phyloP scores from a whole-genome alignment of 2,888 invertebrate species.

The Chelonus formosanus region DNA sequence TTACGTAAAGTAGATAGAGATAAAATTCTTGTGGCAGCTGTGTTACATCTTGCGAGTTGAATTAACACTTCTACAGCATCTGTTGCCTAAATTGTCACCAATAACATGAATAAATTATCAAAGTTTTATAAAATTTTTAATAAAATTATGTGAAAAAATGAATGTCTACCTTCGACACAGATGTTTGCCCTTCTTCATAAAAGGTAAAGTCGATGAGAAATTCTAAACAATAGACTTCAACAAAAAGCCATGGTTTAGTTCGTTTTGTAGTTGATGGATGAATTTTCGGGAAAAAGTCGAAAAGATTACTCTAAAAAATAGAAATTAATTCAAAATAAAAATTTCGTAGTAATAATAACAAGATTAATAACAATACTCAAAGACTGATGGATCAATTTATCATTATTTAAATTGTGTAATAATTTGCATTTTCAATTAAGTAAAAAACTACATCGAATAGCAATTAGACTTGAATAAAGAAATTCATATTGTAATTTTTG shows the following conservation, averaged over 20 bases:
- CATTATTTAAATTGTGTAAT: too few species aligned
- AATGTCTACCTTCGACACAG: conserved; percentile 64
- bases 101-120: conserved; percentile 28
- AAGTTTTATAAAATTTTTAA: not conserved
- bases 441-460: too few species aligned
- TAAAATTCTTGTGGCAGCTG: conserved; percentile 54
- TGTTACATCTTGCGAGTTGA: conserved; percentile 54
- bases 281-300: conserved; percentile 65
- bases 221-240: conserved; percentile 68
- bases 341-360: not conserved
- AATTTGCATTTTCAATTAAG: too few species aligned
- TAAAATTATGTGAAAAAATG: too few species aligned
- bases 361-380: too few species aligned
- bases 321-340: not conserved
- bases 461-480: too few species aligned
- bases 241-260: conserved; percentile 67
- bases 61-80: conserved; percentile 60
- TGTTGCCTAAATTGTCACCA: conserved; percentile 45
- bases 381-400: too few species aligned
- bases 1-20: conserved; percentile 69
- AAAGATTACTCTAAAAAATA: conserved; percentile 65
- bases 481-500: not conserved
- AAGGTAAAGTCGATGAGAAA: conserved; percentile 67
- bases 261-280: conserved; percentile 68
- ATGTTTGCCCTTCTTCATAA: conserved; percentile 69